phyloP scores from a whole-genome alignment of 2,113 vertebrate species.

The Bufo gargarizans region DNA sequence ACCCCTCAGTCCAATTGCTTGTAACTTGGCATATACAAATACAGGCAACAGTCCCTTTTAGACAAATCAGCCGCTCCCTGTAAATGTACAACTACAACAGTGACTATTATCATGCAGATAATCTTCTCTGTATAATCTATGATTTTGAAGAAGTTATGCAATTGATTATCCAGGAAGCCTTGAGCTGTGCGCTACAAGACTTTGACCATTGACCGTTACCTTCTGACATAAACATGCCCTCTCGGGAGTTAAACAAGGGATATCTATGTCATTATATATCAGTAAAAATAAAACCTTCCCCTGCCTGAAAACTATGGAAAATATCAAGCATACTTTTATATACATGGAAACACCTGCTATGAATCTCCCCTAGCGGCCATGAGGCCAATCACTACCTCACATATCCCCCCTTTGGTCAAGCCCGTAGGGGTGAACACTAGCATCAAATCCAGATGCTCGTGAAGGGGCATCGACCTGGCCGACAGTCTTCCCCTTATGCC shows the following conservation, averaged over 20 bases:
- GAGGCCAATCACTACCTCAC: too few species aligned
- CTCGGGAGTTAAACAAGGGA: slow-evolving; percentile 11
- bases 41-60: background rate
- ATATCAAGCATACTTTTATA: background rate
- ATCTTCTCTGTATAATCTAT: slow-evolving; percentile 28
- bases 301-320: background rate
- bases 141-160: slow-evolving; percentile 31
- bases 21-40: background rate
- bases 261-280: background rate
- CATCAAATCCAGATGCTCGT: too few species aligned
- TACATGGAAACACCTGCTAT: too few species aligned
- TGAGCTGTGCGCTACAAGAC: slow-evolving; percentile 28
- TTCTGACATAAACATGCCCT: background rate
- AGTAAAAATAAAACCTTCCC: background rate
- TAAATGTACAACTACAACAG: slow-evolving; percentile 36
- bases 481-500: too few species aligned
- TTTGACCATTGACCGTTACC: slow-evolving; percentile 37
- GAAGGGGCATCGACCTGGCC: too few species aligned
- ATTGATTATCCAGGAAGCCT: slow-evolving; percentile 11
- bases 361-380: too few species aligned
- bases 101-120: slow-evolving; percentile 27
- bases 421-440: too few species aligned
- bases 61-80: background rate
- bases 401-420: too few species aligned
- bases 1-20: too few species aligned